These are phyloP conservation scores for Conus betulinus DNA, from an alignment of 1,140 invertebrate genomes.

Conservation along the genomic window DNA sequence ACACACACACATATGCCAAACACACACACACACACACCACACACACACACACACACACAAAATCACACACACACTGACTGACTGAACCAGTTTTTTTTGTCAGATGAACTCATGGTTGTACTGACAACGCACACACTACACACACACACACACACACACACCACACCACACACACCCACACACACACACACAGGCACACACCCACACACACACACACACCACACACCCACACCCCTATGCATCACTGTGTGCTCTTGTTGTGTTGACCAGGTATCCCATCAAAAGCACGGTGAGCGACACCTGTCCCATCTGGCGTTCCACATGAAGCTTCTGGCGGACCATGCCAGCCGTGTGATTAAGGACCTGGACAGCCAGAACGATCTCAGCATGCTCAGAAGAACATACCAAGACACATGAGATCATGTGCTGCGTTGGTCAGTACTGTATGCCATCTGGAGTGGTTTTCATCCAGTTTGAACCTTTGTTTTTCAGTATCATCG, in stretches of 20 bases:
- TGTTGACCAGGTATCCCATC: background rate
- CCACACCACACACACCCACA: background rate
- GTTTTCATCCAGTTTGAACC: no score
- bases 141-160: background rate
- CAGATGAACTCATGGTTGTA: no score
- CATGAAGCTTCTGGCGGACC: background rate
- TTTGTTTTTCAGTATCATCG: background rate
- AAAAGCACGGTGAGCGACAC: background rate
- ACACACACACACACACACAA: background rate
- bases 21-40: background rate
- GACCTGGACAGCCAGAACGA: background rate
- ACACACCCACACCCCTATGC: no score
- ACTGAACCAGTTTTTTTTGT: no score
- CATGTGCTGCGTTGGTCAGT: background rate
- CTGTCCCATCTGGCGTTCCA: background rate
- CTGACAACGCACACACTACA: no score
- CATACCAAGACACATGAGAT: background rate
- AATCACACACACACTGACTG: background rate
- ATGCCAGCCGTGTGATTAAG: background rate
- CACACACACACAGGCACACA: background rate
- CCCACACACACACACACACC: no score
- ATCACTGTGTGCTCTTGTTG: no score
- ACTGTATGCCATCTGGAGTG: background rate
- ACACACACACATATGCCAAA: no score
- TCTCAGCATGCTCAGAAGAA: no score